Base-by-base conservation (phyloP, 1,140 invertebrate genomes). In the Diploscapter pachys region DNA sequence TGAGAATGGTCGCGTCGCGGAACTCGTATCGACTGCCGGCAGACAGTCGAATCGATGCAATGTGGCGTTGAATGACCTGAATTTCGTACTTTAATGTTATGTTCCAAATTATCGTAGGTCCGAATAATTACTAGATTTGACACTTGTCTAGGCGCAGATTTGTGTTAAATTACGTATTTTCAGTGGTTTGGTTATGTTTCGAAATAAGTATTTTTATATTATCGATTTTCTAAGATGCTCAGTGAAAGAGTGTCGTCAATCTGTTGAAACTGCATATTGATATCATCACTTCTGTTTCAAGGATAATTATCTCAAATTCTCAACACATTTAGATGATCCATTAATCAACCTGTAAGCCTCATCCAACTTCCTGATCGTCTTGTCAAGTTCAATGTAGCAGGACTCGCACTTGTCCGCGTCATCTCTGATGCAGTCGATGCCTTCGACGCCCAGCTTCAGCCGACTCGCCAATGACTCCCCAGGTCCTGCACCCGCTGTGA, bases 1-100 rank as follows among this genome's bases (percentile, higher is more conserved):
- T n/a, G 84, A 85, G 67, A 85, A 84, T 31, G 83, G 83, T 62
- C 83, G 66, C 50, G 83, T 85, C 9, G 83, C 81, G 48, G 79
- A 80, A 8, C 75, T 70, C 48, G 78, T 83, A 57, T 83, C 78
- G 3, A 82, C 77, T 3, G 82, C 80, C 50, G 83, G 72, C 9
- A 78, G 74, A 71, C 83, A 84, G 76, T 84, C 83, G 76, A 84
- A 84, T 31, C 83, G 80, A 6, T 76, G 63, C 9, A 84, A 74
- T 54, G 73, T 65, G 53, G 54, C 56, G 65, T 74, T 67, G 73
- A 74, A 74, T 69, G 73, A 74, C 73, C 73, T 68, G 51, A 54
- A 54, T n/a, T n/a, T 5, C 31, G 31, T 31, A 31, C 31, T 31
- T 31, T 31, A 31, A 31, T 31, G 31, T 31, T 31, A 1, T 31